Conservation (phyloP, 53 echinoderm and acorn worm genomes). For the Arbacia lixula region DNA sequence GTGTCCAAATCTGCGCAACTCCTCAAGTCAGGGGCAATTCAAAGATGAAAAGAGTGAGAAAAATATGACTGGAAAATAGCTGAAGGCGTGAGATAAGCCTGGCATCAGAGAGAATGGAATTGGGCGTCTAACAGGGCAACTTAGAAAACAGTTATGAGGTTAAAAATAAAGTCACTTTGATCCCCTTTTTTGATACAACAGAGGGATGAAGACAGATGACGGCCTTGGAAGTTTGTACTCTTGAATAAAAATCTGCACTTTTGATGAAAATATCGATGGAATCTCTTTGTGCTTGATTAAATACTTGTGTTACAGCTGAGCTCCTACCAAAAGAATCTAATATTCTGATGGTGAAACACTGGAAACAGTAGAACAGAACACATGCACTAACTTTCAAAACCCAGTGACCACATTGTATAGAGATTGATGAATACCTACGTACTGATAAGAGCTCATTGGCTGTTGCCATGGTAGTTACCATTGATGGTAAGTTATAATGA, state of each 20-base stretch:
- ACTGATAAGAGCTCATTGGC: no score
- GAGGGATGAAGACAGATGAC: slow-evolving; percentile 15
- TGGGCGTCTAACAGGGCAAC: not conserved
- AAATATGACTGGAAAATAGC: slow-evolving; percentile 34
- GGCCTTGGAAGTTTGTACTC: slow-evolving; percentile 18
- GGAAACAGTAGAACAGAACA: no score
- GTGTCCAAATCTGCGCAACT: slow-evolving; percentile 16
- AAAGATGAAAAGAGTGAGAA: not conserved
- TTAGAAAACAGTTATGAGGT: slow-evolving; percentile 20
- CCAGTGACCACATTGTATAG: no score
- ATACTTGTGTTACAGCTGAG: no score
- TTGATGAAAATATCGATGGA: not conserved
- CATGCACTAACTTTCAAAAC: no score
- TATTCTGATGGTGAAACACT: no score
- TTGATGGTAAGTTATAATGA: no score
- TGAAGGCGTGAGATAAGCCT: slow-evolving; percentile 12
- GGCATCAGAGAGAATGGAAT: slow-evolving; percentile 21
- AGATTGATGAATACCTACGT: no score
- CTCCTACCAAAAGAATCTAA: no score
- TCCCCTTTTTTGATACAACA: slow-evolving; percentile 25
- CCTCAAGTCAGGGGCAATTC: slow-evolving; percentile 1
- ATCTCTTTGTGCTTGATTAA: no score
- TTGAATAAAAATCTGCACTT: slow-evolving; percentile 24
- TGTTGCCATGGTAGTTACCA: no score
- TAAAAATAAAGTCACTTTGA: no score